Conservation (phyloP, 2,113 vertebrate species). For the Pyrgilauda ruficollis region DNA sequence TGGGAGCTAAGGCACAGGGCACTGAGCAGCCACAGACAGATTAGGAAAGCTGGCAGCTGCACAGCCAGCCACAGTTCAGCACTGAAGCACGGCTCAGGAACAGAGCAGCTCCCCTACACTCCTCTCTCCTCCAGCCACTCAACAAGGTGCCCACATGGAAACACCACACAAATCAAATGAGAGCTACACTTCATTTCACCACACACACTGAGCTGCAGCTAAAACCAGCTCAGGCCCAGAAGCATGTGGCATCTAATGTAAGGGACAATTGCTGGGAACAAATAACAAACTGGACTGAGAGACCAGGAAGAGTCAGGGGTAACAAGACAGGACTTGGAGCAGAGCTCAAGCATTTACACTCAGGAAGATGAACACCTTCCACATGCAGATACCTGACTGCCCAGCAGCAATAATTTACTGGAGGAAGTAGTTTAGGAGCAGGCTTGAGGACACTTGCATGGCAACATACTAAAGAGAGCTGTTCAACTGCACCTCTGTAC, state of each 20-base stretch:
- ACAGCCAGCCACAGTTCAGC: background rate
- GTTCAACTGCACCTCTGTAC: background rate
- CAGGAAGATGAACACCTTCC: background rate
- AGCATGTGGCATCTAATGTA: background rate
- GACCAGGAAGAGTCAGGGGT: background rate
- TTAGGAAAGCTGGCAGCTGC: background rate
- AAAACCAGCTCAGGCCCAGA: background rate
- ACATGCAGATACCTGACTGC: background rate
- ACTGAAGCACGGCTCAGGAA: background rate
- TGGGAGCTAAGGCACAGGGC: background rate
- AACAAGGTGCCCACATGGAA: background rate
- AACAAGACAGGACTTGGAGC: background rate
- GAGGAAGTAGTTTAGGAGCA: background rate
- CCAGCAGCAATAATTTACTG: background rate
- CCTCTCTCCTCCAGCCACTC: background rate
- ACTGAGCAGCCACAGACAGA: background rate
- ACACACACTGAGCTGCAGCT: background rate
- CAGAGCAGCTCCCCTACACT: accelerated
- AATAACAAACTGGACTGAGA: background rate
- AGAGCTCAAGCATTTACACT: background rate
- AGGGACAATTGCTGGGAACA: background rate
- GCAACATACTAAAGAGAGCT: background rate
- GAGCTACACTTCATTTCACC: background rate
- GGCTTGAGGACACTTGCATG: background rate
- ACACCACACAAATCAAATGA: accelerated